Evolutionary conservation across 2,888 invertebrate genomes (phyloP), one percentile per base, ranked within the genome.

Genomic region (Polia nebulosa): DNA sequence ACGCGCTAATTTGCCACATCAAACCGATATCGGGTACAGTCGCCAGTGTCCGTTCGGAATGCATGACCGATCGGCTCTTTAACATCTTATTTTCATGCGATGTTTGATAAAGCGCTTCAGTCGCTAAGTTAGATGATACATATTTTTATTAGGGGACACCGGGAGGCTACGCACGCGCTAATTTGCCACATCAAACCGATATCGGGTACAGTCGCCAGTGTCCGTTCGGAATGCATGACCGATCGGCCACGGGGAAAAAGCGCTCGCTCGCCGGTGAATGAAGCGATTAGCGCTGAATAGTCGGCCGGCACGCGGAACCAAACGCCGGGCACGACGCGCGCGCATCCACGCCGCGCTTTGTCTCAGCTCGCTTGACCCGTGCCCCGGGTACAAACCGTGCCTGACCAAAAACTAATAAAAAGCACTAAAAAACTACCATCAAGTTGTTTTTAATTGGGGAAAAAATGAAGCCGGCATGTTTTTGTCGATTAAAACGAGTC

Each of bases 251-350:
- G 83, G 86, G 89, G 93, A 94, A 95, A 94, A 94, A 94, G 93
- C 92, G 89, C 88, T 90, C 89, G 89, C 83, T 89, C 85, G 87
- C 78, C 90, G 90, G 88, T 94, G 94, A 95, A 95, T 95, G 94
- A 95, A 95, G 95, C 95, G 95, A 95, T 95, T 95, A 94, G 91
- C 92, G 93, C 93, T 94, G 92, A 94, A 94, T 94, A 89, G 92
- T 88, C 75, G 82, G 82, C 85, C 90, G 95, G 95, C 94, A 95
- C 91, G 91, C 92, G 92, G 93, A 95, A 95, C 95, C 91, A 94
- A 93, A 87, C 86, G 88, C 83, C 79, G 75, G 82, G 88, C 93
- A 93, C 93, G 93, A 93, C 90, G 90, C 88, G 88, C 89, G 90
- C 87, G 85, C 87, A 87, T 79, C 90, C 88, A 89, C 88, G 90